Conservation (phyloP, 2,113 vertebrate genomes). For the Lagopus muta region DNA sequence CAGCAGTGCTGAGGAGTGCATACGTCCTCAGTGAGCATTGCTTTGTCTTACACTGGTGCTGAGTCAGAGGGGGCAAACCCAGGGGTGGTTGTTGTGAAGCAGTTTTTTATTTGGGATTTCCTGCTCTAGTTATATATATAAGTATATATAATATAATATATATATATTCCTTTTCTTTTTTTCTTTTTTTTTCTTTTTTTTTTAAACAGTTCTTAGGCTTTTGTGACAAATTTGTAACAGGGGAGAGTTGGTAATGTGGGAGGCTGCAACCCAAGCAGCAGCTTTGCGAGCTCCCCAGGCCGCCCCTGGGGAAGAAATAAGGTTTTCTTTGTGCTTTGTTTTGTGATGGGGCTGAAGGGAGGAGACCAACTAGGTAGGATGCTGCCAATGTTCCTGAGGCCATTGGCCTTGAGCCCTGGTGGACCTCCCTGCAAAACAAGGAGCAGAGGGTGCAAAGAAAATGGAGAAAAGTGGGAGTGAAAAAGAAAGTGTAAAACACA, state of each 20-base stretch:
- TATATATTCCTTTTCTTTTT: no score
- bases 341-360: background rate
- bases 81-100: background rate
- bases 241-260: background rate
- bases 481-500: no score
- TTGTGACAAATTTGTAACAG: accelerated
- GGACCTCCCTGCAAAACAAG: background rate
- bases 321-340: background rate
- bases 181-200: background rate
- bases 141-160: no score
- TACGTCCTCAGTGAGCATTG: background rate
- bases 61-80: background rate
- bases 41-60: background rate
- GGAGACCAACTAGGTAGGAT: background rate
- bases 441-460: background rate
- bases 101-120: background rate
- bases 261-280: background rate
- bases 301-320: background rate
- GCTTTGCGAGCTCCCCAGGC: background rate
- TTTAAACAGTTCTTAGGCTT: background rate
- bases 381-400: background rate
- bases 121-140: background rate
- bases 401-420: background rate
- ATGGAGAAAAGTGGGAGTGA: background rate
- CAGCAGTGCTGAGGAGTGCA: background rate